Percentiles rank a stretch among this genome's conserved stretches.
phyloP scores from a whole-genome alignment of 2,888 invertebrate species.

The Choristoneura rosaceana region DNA sequence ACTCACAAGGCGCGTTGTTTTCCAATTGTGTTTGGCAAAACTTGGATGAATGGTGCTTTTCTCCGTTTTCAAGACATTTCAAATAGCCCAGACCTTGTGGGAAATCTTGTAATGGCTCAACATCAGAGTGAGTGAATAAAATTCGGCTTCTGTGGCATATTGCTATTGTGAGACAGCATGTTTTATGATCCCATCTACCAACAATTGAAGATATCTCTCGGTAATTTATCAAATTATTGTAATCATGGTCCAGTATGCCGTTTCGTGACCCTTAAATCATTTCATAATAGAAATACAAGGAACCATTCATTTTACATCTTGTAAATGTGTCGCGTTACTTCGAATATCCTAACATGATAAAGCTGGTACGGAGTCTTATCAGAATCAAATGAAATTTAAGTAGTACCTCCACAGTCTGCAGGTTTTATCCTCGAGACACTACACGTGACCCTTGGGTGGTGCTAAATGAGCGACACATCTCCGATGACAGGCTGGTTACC shows the following conservation, averaged over 20 bases:
- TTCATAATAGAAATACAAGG: neutral
- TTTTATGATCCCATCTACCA: slow-evolving; percentile 42
- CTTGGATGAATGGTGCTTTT: too few relatives aligned
- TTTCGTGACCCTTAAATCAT: slow-evolving; percentile 10
- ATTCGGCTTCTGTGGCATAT: slow-evolving; percentile 19
- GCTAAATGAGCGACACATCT: too few relatives aligned
- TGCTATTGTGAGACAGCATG: slow-evolving; percentile 34
- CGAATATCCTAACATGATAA: too few relatives aligned
- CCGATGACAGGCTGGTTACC: too few relatives aligned
- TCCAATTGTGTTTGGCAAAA: too few relatives aligned
- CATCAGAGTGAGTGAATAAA: neutral
- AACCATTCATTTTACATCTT: neutral
- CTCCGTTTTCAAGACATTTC: neutral
- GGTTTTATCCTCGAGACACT: too few relatives aligned
- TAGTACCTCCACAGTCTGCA: too few relatives aligned
- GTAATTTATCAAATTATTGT: slow-evolving; percentile 51
- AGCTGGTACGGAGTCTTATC: too few relatives aligned
- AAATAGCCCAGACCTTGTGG: neutral
- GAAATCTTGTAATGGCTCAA: neutral
- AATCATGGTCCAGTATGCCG: slow-evolving; percentile 45
- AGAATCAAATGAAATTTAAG: too few relatives aligned
- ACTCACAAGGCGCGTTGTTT: too few relatives aligned
- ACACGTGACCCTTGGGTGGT: too few relatives aligned
- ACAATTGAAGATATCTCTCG: slow-evolving; percentile 36
- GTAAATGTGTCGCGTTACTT: too few relatives aligned